Evolutionary conservation across 2,888 invertebrate genomes (phyloP).

Genomic region (Toxonevra muliebris): DNA sequence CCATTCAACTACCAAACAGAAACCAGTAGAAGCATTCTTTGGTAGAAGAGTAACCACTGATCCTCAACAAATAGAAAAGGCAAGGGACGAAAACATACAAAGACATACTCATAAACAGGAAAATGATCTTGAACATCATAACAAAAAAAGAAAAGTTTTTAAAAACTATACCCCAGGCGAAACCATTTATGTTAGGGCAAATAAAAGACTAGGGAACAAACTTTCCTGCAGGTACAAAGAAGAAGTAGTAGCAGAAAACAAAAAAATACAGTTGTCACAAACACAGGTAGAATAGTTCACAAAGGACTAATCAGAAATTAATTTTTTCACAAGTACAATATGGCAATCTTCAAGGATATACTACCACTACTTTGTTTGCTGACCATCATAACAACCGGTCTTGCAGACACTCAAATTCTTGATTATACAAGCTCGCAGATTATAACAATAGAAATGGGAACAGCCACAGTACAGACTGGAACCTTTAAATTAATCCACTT

Average conservation of each 20-base stretch:
- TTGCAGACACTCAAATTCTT: constrained; percentile 14
- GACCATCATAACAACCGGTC: neutral
- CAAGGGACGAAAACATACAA: constrained; percentile 4
- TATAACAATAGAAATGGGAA: constrained; percentile 21
- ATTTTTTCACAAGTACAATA: neutral
- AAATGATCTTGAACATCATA: neutral
- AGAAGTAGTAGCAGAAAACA: constrained; percentile 6
- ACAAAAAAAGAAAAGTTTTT: neutral
- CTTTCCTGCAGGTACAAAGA: neutral
- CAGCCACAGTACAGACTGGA: constrained; percentile 20
- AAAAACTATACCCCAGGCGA: neutral
- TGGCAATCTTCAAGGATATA: neutral
- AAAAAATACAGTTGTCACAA: neutral
- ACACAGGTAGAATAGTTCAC: constrained; percentile 1
- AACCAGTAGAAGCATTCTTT: constrained; percentile 4
- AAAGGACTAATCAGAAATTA: constrained; percentile 8
- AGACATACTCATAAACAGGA: neutral
- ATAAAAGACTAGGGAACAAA: constrained; percentile 4
- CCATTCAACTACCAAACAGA: neutral
- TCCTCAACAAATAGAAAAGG: constrained; percentile 3
- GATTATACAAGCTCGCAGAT: constrained; percentile 19
- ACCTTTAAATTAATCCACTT: constrained; percentile 15
- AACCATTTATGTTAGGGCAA: neutral
- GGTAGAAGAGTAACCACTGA: constrained; percentile 3
- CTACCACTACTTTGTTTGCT: neutral